Evolutionary conservation across 2,888 invertebrate genomes (phyloP).

Genomic region (Protodeltote pygarga): DNA sequence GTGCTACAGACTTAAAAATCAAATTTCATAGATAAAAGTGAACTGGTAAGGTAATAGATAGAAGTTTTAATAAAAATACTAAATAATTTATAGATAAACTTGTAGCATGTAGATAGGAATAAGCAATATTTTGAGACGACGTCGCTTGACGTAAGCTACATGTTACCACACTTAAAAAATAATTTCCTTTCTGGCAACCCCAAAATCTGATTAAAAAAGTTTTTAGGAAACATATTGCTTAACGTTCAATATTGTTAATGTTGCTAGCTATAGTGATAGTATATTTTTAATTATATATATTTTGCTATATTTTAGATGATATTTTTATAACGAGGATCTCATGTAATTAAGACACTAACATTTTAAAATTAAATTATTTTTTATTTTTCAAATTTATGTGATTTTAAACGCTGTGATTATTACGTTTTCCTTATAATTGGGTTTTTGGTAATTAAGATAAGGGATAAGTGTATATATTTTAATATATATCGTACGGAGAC

Average conservation of each 20-base stretch:
- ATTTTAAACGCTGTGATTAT: constrained; percentile 80
- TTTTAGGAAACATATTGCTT: constrained; percentile 81
- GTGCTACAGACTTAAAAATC: neutral
- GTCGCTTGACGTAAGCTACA: neutral
- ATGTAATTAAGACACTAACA: constrained; percentile 61
- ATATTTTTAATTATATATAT: constrained; percentile 70
- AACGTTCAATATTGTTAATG: constrained; percentile 81
- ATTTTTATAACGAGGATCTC: constrained; percentile 79
- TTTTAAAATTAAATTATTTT: constrained; percentile 45
- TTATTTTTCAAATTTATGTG: constrained; percentile 56
- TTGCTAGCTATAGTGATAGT: constrained; percentile 77
- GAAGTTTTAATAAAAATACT: neutral
- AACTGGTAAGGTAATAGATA: neutral
- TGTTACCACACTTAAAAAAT: constrained; percentile 34
- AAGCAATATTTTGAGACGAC: constrained; percentile 10
- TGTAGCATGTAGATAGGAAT: neutral
- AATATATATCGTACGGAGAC: constrained; percentile 67
- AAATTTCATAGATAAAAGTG: neutral
- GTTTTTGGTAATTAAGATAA: constrained; percentile 52
- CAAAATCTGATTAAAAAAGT: constrained; percentile 56
- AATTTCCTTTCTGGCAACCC: constrained; percentile 66
- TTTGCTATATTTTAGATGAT: constrained; percentile 78
- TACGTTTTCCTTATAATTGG: constrained; percentile 58
- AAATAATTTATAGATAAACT: neutral
- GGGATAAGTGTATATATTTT: constrained; percentile 59